Evolutionary conservation across 2,888 invertebrate species (phyloP), one percentile per base, ranked within the genome.

Genomic region (Thymelicus sylvestris): DNA sequence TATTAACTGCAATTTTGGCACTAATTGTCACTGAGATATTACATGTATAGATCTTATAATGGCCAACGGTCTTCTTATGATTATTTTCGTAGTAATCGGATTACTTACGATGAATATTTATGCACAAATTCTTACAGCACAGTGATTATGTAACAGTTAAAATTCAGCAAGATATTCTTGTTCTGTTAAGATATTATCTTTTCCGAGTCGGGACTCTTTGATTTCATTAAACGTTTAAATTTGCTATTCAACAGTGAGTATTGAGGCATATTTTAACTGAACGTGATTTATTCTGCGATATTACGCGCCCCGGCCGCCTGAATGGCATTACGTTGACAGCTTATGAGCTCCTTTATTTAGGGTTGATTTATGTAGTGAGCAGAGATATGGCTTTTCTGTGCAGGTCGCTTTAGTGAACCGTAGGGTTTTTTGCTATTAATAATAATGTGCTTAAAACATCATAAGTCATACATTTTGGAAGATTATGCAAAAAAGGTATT

Each of bases 271-370:
- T 92, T 92, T 92, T 87, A 90, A 87, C 50, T 52, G 50, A 84
- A 83, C 82, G 83, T 92, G 92, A 93, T 92, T 92, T 92, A 93
- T 92, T 88, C 85, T 77, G 81, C 82, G 88, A 90, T 92, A 93
- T 92, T 91, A 91, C 92, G 91, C 87, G 88, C 90, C 90, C 87
- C 81, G 83, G 84, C 81, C 86, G 87, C 87, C 88, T 91, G 88
- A 91, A 92, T 91, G 87, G 92, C 86, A 91, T 91, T 91, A 91
- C 86, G 89, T 88, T 91, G 92, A 91, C 91, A 92, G 87, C 88
- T 91, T 92, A 91, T 91, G 90, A 91, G 92, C 88, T 88, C 89
- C 90, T 90, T 91, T 92, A 91, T 92, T 90, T 92, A 87, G 85
- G 84, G 86, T 83, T 91, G 92, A 92, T 91, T 92, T 92, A 92